Conservation (phyloP, 2,888 invertebrate genomes). For the Apotomis betuletana region DNA sequence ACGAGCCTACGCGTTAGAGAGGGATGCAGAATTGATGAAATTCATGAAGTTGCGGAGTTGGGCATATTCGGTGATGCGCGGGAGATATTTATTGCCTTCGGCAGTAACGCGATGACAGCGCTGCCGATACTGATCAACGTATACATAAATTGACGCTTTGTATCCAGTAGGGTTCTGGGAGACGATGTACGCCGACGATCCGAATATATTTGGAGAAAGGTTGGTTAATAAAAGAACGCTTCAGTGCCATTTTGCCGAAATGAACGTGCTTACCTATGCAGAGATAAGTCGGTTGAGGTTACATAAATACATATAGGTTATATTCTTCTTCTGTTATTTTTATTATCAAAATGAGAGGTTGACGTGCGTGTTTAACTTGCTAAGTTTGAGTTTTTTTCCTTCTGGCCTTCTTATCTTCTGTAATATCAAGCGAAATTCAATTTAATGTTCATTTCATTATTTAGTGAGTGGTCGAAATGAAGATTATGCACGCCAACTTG, state of each 20-base stretch:
- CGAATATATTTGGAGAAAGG: conserved; percentile 11
- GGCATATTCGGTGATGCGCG: conserved; percentile 57
- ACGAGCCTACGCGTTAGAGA: conserved; percentile 47
- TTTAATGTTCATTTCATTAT: too few relatives aligned
- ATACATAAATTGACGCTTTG: conserved; percentile 29
- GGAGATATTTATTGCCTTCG: conserved; percentile 46
- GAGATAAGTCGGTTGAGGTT: too few relatives aligned
- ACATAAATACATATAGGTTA: too few relatives aligned
- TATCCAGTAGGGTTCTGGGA: conserved; percentile 22
- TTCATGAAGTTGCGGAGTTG: conserved; percentile 68
- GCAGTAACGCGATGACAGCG: conserved; percentile 39
- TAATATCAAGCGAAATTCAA: too few relatives aligned
- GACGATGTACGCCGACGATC: not conserved
- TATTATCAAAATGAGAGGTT: too few relatives aligned
- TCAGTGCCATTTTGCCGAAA: not conserved
- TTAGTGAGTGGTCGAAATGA: too few relatives aligned
- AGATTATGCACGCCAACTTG: too few relatives aligned
- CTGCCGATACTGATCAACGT: conserved; percentile 18
- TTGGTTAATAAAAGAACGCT: not conserved
- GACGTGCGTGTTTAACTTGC: too few relatives aligned
- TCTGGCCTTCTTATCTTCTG: too few relatives aligned
- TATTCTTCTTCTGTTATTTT: too few relatives aligned
- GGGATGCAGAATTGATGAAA: conserved; percentile 62
- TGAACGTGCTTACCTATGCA: not conserved
- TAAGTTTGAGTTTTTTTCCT: too few relatives aligned